These are phyloP conservation scores for Limnothrissa miodon DNA, from an alignment of 2,113 vertebrate species.

Conservation along the genomic window DNA sequence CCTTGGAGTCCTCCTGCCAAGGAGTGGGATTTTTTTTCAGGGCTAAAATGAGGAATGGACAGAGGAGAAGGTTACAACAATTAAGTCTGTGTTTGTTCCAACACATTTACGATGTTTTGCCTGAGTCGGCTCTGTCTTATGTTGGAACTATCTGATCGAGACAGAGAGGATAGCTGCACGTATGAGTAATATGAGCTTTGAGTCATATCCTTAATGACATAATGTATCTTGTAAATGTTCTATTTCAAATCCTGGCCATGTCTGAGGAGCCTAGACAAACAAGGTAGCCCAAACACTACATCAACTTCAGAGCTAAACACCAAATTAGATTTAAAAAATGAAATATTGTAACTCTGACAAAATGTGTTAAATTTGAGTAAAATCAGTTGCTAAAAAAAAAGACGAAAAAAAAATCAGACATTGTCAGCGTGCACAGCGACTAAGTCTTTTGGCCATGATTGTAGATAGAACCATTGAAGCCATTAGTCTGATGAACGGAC, in stretches of 20 bases:
- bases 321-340: background rate
- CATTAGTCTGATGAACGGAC: background rate
- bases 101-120: slow-evolving; percentile 11
- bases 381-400: background rate
- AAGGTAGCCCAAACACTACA: background rate
- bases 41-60: slow-evolving; percentile 40
- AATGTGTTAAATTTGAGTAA: background rate
- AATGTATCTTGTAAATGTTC: background rate
- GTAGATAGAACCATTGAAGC: slow-evolving; percentile 8
- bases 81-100: slow-evolving; percentile 35
- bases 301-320: background rate
- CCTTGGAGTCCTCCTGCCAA: slow-evolving; percentile 25
- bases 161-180: slow-evolving; percentile 1
- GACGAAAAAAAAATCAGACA: background rate
- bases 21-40: slow-evolving; percentile 24
- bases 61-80: slow-evolving; percentile 22
- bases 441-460: background rate
- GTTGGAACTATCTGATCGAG: background rate
- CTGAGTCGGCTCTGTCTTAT: background rate
- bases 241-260: background rate
- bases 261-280: background rate
- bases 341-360: background rate
- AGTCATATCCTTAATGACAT: slow-evolving; percentile 5
- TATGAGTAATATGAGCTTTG: slow-evolving; percentile 19
- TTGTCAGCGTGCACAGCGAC: background rate